These are phyloP conservation scores for Diploptera punctata DNA, from an alignment of 2,888 invertebrate genomes.

Conservation along the genomic window DNA sequence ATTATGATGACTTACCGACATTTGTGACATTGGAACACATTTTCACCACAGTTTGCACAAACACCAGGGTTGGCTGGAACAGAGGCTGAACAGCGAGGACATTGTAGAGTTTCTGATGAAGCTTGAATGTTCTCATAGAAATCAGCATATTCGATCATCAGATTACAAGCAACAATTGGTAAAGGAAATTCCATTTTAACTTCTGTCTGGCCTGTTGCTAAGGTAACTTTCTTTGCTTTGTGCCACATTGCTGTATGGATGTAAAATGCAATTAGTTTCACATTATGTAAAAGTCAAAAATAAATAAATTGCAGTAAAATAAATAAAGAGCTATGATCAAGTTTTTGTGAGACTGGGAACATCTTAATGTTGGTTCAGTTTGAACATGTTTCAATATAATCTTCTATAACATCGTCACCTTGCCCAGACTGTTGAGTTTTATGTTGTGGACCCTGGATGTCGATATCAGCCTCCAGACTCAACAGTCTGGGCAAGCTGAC, in stretches of 20 bases:
- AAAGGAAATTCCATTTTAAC: slow-evolving; percentile 96
- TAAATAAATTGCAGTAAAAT: too few relatives aligned
- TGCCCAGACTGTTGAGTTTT: too few relatives aligned
- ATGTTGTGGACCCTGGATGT: too few relatives aligned
- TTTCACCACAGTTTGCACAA: slow-evolving; percentile 96
- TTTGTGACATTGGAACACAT: slow-evolving; percentile 99
- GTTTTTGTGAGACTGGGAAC: too few relatives aligned
- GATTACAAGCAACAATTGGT: slow-evolving; percentile 96
- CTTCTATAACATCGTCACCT: too few relatives aligned
- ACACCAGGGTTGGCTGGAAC: slow-evolving; percentile 98
- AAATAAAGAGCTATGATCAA: too few relatives aligned
- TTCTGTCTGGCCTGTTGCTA: slow-evolving; percentile 92
- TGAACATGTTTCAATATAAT: too few relatives aligned
- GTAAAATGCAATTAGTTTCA: too few relatives aligned
- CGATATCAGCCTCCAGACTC: too few relatives aligned
- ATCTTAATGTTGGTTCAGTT: too few relatives aligned
- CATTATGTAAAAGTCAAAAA: too few relatives aligned
- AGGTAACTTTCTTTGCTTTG: slow-evolving; percentile 90
- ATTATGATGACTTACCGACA: slow-evolving; percentile 79
- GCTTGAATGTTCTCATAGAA: slow-evolving; percentile 96
- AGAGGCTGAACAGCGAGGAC: slow-evolving; percentile 94
- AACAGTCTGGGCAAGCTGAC: too few relatives aligned
- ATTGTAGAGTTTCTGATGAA: slow-evolving; percentile 92
- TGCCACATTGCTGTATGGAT: slow-evolving; percentile 92
- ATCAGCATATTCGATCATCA: slow-evolving; percentile 98